Base-by-base conservation (phyloP, 2,113 vertebrate genomes). In the Orycteropus afer region DNA sequence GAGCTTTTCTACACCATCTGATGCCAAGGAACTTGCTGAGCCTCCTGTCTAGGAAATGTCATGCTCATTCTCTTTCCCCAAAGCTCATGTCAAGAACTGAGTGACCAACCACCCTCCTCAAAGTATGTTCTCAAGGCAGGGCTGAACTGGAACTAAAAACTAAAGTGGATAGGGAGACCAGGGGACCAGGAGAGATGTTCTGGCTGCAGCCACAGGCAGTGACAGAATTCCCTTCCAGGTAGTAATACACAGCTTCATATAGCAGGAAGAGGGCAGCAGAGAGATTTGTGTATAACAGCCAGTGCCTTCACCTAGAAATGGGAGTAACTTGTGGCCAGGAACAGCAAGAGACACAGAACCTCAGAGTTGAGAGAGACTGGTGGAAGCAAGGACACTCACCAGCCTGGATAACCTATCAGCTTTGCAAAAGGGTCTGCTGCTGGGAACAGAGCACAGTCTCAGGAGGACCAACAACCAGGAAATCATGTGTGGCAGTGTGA, bases 31-130 rank as follows among this genome's bases (percentile, higher is more conserved):
- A n/a, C 29, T 17, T n/a, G 7, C 25, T 34, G 2, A 53, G 7
- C 15, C 37, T 78, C 29, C 22, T 69, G 6, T 7, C 2, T 17
- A 61, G 65, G 25, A 47, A 0, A 0, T 11, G 47, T 8, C 51
- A 51, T 53, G 53, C 1, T 83, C 12, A 20, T 23, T 40, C 32
- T 83, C 25, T 13, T 86, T 32, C 32, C 65, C 12, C 32, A 40
- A 3, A 18, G 11, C 34, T 27, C 55, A 2, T 2, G 45, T 79
- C 51, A 83, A 86, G 13, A 29, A 40, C n/a, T 32, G 20, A 42
- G 12, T 47, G 7, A 61, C 57, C 14, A 77, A 13, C 7, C 40
- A 45, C 42, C 40, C 32, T 14, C 15, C 18, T 59, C 20, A 76
- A 14, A 76, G 65, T 4, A 15, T 7, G 51, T 91, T 59, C 7